Percentiles rank a stretch among this genome's conserved stretches.
Evolutionary conservation across 2,888 invertebrate species (phyloP).

Genomic region (Cheilosia variabilis): DNA sequence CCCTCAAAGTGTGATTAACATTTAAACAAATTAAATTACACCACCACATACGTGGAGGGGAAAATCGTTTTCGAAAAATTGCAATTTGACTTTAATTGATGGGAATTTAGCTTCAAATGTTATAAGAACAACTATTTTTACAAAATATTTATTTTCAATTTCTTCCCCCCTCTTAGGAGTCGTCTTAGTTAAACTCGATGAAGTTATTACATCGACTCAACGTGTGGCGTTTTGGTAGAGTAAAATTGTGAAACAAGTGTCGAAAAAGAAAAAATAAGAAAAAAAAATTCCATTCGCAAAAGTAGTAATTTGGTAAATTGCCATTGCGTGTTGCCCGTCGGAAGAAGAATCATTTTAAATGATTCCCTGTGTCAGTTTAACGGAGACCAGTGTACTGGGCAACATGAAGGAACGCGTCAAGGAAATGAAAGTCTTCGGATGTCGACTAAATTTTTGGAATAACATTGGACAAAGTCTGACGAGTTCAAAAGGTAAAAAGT

Average conservation of each 20-base stretch:
- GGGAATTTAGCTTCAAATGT: constrained; percentile 19
- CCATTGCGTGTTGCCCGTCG: constrained; percentile 34
- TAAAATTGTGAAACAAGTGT: constrained; percentile 31
- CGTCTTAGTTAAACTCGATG: constrained; percentile 52
- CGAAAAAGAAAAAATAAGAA: constrained; percentile 9
- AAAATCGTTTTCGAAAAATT: constrained; percentile 38
- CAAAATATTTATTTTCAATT: constrained; percentile 25
- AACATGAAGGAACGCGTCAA: constrained; percentile 85
- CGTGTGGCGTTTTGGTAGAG: constrained; percentile 32
- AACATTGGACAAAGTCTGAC: constrained; percentile 83
- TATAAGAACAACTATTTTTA: constrained; percentile 15
- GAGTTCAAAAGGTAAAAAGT: constrained; percentile 81
- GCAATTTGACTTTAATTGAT: constrained; percentile 63
- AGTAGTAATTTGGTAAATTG: constrained; percentile 31
- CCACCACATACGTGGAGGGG: background rate
- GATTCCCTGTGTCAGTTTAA: constrained; percentile 84
- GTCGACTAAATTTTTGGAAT: constrained; percentile 85
- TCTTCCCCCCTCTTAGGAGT: constrained; percentile 41
- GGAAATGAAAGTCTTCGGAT: constrained; percentile 85
- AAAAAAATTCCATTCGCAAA: constrained; percentile 15
- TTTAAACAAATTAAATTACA: constrained; percentile 50
- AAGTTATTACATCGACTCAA: constrained; percentile 44
- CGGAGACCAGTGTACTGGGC: constrained; percentile 84
- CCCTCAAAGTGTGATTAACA: constrained; percentile 29
- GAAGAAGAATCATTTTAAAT: constrained; percentile 78